phyloP scores from a whole-genome alignment of 2,888 invertebrate genomes.

The Nowickia ferox region DNA sequence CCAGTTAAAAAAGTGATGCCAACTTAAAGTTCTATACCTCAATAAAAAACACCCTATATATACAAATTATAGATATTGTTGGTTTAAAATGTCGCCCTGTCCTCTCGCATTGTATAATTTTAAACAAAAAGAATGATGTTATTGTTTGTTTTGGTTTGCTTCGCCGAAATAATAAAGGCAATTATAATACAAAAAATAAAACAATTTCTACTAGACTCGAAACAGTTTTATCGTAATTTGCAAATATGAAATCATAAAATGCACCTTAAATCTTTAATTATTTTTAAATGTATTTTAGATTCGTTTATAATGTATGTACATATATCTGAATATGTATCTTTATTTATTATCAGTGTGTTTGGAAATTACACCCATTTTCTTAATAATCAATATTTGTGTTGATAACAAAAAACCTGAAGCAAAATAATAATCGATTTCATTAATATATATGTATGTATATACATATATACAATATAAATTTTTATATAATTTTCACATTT shows the following conservation, averaged over 20 bases:
- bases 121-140: constrained; percentile 25
- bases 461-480: too few species aligned
- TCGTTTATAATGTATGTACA: constrained; percentile 28
- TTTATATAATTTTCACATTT: background rate
- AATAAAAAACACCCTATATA: too few species aligned
- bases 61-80: too few species aligned
- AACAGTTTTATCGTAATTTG: constrained; percentile 12
- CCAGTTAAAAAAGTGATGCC: too few species aligned
- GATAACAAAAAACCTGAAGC: background rate
- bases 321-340: background rate
- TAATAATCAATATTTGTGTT: background rate
- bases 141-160: constrained; percentile 24
- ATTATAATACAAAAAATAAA: background rate
- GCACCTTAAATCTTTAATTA: constrained; percentile 11
- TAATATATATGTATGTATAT: background rate
- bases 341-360: constrained; percentile 28
- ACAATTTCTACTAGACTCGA: background rate
- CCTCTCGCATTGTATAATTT: constrained; percentile 47
- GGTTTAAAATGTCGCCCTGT: background rate
- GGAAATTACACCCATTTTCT: constrained; percentile 29
- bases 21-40: too few species aligned
- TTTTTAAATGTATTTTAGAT: constrained; percentile 28
- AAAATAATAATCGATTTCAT: constrained; percentile 32
- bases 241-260: constrained; percentile 9
- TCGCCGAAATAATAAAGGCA: constrained; percentile 3